phyloP scores from a whole-genome alignment of 1,140 invertebrate genomes.

The Heliconius himera region DNA sequence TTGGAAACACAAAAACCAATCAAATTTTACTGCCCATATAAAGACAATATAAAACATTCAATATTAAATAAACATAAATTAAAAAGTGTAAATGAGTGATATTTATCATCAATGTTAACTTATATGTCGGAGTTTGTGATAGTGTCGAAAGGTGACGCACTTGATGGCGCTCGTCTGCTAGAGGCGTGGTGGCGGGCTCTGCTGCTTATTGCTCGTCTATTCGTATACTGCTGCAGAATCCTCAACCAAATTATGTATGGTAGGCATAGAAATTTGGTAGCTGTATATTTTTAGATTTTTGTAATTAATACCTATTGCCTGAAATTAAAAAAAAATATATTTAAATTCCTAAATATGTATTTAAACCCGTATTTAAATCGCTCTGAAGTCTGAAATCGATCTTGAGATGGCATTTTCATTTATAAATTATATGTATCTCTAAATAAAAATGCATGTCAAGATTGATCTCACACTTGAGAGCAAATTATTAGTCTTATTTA shows the following conservation, averaged over 20 bases:
- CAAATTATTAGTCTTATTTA: too few species aligned
- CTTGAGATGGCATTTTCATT: too few species aligned
- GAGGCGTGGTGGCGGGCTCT: slow-evolving; percentile 66
- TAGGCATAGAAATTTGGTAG: slow-evolving; percentile 35
- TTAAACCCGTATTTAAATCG: too few species aligned
- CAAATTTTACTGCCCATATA: background rate
- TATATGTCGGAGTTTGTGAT: slow-evolving; percentile 57
- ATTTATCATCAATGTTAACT: slow-evolving; percentile 44
- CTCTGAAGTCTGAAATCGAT: too few species aligned
- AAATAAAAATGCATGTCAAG: too few species aligned
- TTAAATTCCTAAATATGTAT: too few species aligned
- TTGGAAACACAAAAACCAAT: background rate
- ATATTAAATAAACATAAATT: background rate
- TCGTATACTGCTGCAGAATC: slow-evolving; percentile 54
- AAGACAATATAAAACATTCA: background rate
- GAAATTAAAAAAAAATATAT: too few species aligned
- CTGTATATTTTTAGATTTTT: slow-evolving; percentile 38
- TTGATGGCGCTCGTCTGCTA: slow-evolving; percentile 50
- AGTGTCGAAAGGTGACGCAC: slow-evolving; percentile 53
- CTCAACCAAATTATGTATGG: slow-evolving; percentile 59
- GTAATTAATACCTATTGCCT: too few species aligned
- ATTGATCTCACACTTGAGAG: too few species aligned
- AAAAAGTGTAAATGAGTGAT: slow-evolving; percentile 3
- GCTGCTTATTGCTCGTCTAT: slow-evolving; percentile 54
- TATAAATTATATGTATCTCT: too few species aligned